phyloP scores from a whole-genome alignment of 2,797 vertebrate genomes.

The Cyclura pinguis region DNA sequence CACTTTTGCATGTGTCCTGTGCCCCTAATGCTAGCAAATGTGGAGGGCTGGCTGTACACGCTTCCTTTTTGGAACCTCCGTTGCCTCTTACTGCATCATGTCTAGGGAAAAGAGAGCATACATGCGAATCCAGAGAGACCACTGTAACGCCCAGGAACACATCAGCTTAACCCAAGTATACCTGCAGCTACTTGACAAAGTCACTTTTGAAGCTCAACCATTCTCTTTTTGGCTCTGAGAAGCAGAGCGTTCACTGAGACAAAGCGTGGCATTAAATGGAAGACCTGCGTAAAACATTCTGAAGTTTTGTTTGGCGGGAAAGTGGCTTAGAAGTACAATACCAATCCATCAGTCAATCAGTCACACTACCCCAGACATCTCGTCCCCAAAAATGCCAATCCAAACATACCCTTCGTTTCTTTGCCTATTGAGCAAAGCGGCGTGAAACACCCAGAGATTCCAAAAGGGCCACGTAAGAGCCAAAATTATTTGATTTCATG shows the following conservation, averaged over 20 bases:
- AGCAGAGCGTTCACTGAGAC: background rate
- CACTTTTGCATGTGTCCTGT: too few relatives aligned
- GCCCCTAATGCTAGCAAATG: too few relatives aligned
- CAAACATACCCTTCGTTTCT: background rate
- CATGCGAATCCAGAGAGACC: background rate
- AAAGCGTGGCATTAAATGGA: background rate
- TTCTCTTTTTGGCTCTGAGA: background rate
- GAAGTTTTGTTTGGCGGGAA: background rate
- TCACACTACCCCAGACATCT: background rate
- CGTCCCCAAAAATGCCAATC: background rate
- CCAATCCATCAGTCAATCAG: background rate
- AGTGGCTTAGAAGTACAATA: background rate
- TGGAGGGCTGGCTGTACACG: too few relatives aligned
- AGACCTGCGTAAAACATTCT: background rate
- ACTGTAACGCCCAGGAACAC: too few relatives aligned
- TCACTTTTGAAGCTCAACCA: too few relatives aligned
- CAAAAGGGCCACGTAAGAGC: constrained; percentile 47
- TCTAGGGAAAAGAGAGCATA: too few relatives aligned
- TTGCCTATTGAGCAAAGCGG: background rate
- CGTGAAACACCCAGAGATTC: background rate
- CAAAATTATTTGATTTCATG: constrained; percentile 53
- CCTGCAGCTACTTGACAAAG: background rate
- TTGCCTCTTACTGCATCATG: background rate
- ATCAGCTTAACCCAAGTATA: background rate
- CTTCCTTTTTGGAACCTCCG: background rate